Percentiles rank a stretch among this genome's conserved stretches.
These are phyloP conservation scores for Dugesia japonica DNA, from an alignment of 2,888 invertebrate species.

Conservation along the genomic window DNA sequence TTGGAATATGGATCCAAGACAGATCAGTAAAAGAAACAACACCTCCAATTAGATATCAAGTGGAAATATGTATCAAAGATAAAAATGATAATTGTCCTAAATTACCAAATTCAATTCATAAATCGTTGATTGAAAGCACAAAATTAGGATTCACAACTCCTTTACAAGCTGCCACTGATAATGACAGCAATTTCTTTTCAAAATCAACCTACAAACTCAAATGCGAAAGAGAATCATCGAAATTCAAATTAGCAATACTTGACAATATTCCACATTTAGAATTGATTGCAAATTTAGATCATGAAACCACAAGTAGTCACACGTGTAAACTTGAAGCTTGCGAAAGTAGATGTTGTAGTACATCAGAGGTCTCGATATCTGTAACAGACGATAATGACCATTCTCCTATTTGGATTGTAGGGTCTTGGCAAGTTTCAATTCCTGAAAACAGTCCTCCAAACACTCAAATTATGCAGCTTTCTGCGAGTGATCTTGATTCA, in stretches of 20 bases:
- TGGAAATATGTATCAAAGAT: neutral
- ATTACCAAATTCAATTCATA: neutral
- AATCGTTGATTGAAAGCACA: neutral
- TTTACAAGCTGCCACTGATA: neutral
- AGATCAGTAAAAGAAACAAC: neutral
- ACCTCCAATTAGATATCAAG: neutral
- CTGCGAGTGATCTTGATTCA: neutral
- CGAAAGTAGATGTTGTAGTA: neutral
- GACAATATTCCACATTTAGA: neutral
- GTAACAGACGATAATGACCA: conserved; percentile 25
- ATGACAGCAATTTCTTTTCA: neutral
- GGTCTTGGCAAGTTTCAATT: neutral
- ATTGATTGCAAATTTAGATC: neutral
- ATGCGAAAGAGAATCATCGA: neutral
- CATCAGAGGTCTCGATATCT: neutral
- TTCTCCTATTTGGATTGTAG: conserved; percentile 20
- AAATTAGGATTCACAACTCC: neutral
- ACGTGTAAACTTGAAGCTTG: neutral
- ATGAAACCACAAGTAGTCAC: neutral
- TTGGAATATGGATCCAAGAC: neutral
- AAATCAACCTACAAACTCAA: neutral
- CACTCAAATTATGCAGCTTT: neutral
- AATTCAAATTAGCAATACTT: neutral
- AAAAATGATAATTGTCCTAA: conserved; percentile 12
- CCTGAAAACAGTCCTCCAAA: conserved; percentile 28